Evolutionary conservation across 2,888 invertebrate species (phyloP).

Genomic region (Philonicus albiceps): DNA sequence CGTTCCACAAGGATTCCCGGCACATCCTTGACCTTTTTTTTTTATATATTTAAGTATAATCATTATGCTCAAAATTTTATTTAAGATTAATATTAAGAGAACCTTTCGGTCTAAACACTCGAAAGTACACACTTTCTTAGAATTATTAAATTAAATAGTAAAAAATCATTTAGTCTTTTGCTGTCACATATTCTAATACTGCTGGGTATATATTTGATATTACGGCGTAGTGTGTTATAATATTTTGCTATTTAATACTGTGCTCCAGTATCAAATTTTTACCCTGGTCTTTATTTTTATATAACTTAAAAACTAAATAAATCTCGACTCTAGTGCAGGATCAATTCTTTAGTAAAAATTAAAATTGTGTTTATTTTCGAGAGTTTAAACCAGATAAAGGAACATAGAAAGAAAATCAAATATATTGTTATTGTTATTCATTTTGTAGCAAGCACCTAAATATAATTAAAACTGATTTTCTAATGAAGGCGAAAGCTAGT

Average conservation of each 20-base stretch:
- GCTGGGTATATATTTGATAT: no score
- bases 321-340: no score
- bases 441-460: not conserved
- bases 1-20: conserved; percentile 71
- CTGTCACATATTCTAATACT: no score
- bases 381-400: not conserved
- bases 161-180: no score
- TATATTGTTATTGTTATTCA: not conserved
- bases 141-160: no score
- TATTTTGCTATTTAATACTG: no score
- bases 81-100: not conserved
- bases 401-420: not conserved
- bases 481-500: not conserved
- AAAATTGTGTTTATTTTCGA: not conserved
- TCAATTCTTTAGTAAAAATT: not conserved
- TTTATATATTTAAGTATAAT: not conserved
- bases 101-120: not conserved
- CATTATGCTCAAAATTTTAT: not conserved
- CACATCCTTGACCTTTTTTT: conserved; percentile 61
- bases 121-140: not conserved
- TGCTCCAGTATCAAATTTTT: no score
- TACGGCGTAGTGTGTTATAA: no score
- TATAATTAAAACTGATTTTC: not conserved
- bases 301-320: no score
- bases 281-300: no score